Base-by-base conservation (phyloP, 2,797 vertebrate species). In the Myotis myotis region DNA sequence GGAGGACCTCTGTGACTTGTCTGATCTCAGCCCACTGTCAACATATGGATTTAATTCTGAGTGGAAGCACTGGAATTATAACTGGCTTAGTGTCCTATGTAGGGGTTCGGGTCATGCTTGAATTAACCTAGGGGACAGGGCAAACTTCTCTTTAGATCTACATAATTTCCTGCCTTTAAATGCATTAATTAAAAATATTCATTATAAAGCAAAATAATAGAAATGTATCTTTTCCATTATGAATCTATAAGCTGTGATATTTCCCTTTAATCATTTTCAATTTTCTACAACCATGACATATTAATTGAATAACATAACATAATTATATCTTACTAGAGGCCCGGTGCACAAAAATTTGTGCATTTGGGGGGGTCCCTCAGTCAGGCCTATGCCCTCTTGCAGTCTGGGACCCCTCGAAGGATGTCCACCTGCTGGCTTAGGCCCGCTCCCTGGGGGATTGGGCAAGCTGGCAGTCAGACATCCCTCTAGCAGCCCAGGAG, bases 1-100 rank as follows among this genome's bases (percentile, higher is more conserved):
- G 94, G 70, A 78, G 87, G 80, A 1, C 49, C 10, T 96, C 97
- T 79, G 70, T 95, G 91, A 70, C 23, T 3, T 86, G 60, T 19
- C 68, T 84, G 84, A 88, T 28, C 2, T 70, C 97, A 91, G 41
- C 66, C n/a, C 19, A 7, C 57, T 70, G 23, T 3, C 68, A 47
- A 64, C 38, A 2, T 91, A 68, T 95, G 90, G 92, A 66, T 80
- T 91, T 71, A 64, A 80, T 92, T 84, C 64, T 25, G 51, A 72
- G 13, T 89, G 28, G 23, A 38, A 53, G n/a, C 15, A 20, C 36
- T 57, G 23, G 36, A 62, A 17, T 6, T 38, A 10, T n/a, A 81
- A 53, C 19, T 87, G 25, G 71, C 6, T 33, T 38, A 57, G 15
- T 82, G n/a, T 44, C 44, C 79, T 55, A 0, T 36, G 10, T 38